Evolutionary conservation across 2,888 invertebrate species (phyloP).

Genomic region (Perizoma flavofasciatum): DNA sequence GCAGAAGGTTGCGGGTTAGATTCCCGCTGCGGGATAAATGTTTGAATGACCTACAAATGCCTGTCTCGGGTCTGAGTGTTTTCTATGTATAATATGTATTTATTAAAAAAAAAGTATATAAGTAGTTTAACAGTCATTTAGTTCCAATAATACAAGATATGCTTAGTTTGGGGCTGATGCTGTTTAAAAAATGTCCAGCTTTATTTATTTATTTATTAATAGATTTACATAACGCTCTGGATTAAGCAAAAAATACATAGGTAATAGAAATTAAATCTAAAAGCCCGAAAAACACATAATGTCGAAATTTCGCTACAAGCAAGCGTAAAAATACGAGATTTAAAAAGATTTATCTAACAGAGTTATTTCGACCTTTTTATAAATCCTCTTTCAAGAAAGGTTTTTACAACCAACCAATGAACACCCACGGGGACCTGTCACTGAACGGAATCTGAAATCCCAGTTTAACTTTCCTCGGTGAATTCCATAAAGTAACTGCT

Average conservation of each 20-base stretch:
- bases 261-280: slow-evolving; percentile 5
- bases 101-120: too few species aligned
- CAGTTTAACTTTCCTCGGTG: slow-evolving; percentile 4
- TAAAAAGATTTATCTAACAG: slow-evolving; percentile 10
- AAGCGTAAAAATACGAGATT: slow-evolving; percentile 1
- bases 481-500: neutral
- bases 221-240: neutral
- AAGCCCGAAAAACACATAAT: slow-evolving; percentile 3
- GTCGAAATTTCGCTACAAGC: slow-evolving; percentile 1
- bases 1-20: too few species aligned
- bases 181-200: too few species aligned
- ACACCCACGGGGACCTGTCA: neutral
- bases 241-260: too few species aligned
- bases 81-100: too few species aligned
- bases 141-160: too few species aligned
- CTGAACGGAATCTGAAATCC: slow-evolving; percentile 2
- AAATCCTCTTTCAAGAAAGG: slow-evolving; percentile 6
- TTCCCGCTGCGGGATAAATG: too few species aligned
- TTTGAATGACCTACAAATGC: too few species aligned
- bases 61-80: too few species aligned
- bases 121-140: too few species aligned
- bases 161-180: too few species aligned
- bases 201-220: too few species aligned
- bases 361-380: slow-evolving; percentile 18
- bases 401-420: slow-evolving; percentile 16